phyloP scores from a whole-genome alignment of 2,888 invertebrate genomes.

The Pegoplata infirma region DNA sequence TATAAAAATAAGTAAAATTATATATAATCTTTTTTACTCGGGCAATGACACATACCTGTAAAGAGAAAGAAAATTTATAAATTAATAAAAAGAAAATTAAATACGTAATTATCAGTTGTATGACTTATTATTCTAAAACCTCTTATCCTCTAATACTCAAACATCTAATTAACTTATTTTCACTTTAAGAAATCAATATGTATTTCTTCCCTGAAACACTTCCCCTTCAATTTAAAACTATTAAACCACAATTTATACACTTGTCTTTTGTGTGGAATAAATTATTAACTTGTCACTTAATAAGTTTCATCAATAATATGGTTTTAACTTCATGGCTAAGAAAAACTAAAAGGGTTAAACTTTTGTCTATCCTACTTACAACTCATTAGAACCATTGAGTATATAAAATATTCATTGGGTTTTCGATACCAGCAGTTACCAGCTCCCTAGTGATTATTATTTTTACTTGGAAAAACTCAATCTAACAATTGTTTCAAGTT shows the following conservation, averaged over 20 bases:
- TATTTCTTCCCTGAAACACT: no score
- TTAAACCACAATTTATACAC: slow-evolving; percentile 1
- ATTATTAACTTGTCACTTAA: slow-evolving; percentile 8
- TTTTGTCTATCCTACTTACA: background rate
- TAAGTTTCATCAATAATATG: slow-evolving; percentile 6
- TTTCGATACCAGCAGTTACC: background rate
- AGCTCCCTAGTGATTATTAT: background rate
- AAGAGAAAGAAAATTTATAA: no score
- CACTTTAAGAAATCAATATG: no score
- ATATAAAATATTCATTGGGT: background rate
- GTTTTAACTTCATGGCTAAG: background rate
- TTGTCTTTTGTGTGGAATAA: background rate
- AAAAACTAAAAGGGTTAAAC: background rate
- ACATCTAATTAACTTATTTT: no score
- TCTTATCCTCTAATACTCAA: no score
- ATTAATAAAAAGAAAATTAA: no score
- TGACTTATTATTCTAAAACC: no score
- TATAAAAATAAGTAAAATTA: no score
- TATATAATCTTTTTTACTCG: no score
- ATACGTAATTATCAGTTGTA: no score
- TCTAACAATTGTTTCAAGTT: background rate
- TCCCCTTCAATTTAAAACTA: background rate
- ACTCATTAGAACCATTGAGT: background rate
- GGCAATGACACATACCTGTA: no score
- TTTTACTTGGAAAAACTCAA: background rate